These are phyloP conservation scores for Drosophila pseudoananassae DNA, from an alignment of 1,140 invertebrate genomes.

Conservation along the genomic window DNA sequence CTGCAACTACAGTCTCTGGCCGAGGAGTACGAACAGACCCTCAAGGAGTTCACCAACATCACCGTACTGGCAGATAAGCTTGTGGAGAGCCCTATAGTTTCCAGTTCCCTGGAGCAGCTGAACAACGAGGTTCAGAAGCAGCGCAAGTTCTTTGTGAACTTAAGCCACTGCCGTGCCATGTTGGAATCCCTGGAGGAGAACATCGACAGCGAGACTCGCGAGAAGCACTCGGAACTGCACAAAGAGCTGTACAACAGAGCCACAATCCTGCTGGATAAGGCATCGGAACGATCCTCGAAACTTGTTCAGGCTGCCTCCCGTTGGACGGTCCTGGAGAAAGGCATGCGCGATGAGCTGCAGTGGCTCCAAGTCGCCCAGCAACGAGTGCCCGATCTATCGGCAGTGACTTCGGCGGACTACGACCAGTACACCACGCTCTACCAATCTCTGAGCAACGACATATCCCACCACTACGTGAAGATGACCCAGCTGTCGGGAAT, in stretches of 20 bases:
- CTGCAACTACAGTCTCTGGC: conserved; percentile 89
- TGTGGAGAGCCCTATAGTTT: conserved; percentile 90
- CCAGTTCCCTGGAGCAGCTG: conserved; percentile 89
- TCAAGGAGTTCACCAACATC: conserved; percentile 93
- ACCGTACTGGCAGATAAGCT: conserved; percentile 92
- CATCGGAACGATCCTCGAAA: conserved; percentile 90
- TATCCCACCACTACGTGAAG: conserved; percentile 91
- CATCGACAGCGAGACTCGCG: conserved; percentile 90
- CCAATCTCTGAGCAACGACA: conserved; percentile 90
- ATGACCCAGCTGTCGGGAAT: conserved; percentile 89
- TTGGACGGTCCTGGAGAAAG: conserved; percentile 92
- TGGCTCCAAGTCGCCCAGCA: conserved; percentile 93
- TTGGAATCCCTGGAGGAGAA: conserved; percentile 93
- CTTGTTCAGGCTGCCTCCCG: conserved; percentile 92
- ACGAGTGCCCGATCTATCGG: conserved; percentile 90
- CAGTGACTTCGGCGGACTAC: conserved; percentile 91
- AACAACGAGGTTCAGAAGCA: conserved; percentile 95
- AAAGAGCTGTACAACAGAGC: conserved; percentile 90
- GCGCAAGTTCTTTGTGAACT: conserved; percentile 93
- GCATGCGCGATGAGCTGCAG: conserved; percentile 91
- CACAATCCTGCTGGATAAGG: conserved; percentile 90
- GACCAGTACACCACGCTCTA: conserved; percentile 93
- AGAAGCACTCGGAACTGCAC: conserved; percentile 90
- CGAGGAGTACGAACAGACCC: conserved; percentile 93
- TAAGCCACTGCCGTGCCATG: conserved; percentile 93